These are phyloP conservation scores for Drosophila tripunctata DNA, from an alignment of 2,888 invertebrate genomes.

Conservation along the genomic window DNA sequence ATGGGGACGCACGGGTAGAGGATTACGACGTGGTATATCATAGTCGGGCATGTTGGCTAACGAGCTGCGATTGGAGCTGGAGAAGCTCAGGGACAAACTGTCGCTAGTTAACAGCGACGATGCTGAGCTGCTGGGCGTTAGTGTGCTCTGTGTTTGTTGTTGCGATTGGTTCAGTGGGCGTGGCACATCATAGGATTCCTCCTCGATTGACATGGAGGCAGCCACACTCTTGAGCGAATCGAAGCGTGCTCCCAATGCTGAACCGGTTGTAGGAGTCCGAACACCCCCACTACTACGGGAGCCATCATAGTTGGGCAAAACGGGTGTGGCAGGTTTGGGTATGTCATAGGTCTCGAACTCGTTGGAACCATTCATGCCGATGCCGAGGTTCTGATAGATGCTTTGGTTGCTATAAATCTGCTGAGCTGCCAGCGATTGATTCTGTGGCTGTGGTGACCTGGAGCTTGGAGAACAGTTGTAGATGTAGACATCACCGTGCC, in stretches of 20 bases:
- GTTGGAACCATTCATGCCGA: constrained; percentile 45
- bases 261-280: constrained; percentile 73
- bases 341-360: constrained; percentile 86
- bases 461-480: constrained; percentile 86
- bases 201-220: constrained; percentile 80
- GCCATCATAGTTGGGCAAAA: constrained; percentile 85
- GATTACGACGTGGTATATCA: constrained; percentile 87
- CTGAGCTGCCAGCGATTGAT: constrained; percentile 63
- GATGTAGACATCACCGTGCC: constrained; percentile 89
- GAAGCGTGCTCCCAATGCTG: constrained; percentile 58
- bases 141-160: constrained; percentile 84
- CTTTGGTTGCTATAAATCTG: constrained; percentile 78
- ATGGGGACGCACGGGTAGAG: constrained; percentile 82
- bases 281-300: constrained; percentile 84
- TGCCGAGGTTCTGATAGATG: constrained; percentile 81
- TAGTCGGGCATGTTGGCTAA: constrained; percentile 88
- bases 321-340: constrained; percentile 87
- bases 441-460: constrained; percentile 64
- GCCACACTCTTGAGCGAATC: constrained; percentile 79
- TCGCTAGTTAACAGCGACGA: constrained; percentile 88
- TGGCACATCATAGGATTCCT: constrained; percentile 88
- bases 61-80: constrained; percentile 86
- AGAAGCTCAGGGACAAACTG: constrained; percentile 85
- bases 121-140: constrained; percentile 89
- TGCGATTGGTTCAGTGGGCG: constrained; percentile 84